These are phyloP conservation scores for Falco novaeseelandiae DNA, from an alignment of 2,797 vertebrate genomes.

Conservation along the genomic window DNA sequence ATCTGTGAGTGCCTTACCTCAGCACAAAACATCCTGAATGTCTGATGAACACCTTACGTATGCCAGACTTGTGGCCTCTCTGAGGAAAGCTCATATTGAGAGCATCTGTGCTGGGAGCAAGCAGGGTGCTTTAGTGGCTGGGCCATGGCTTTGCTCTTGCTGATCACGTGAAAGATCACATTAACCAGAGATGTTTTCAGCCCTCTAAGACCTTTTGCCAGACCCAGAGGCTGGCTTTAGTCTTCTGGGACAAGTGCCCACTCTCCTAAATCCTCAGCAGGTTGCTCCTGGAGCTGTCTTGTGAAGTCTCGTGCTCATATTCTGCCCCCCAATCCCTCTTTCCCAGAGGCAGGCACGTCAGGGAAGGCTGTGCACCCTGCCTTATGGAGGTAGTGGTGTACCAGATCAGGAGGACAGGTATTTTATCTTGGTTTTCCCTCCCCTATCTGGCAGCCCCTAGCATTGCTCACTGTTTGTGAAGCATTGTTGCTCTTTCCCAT, in stretches of 20 bases:
- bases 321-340: neutral
- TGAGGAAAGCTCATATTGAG: neutral
- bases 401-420: neutral
- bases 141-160: neutral
- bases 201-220: neutral
- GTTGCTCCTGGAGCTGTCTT: neutral
- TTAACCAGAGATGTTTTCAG: neutral
- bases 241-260: neutral
- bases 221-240: neutral
- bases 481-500: neutral
- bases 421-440: neutral
- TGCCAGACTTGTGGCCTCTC: neutral
- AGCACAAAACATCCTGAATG: rapidly evolving
- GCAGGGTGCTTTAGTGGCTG: neutral
- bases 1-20: neutral
- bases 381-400: neutral
- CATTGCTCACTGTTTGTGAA: neutral
- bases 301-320: neutral
- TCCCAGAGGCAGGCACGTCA: neutral
- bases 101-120: neutral
- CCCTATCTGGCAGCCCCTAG: neutral
- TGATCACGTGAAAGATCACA: neutral
- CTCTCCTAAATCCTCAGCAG: neutral
- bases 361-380: neutral
- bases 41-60: neutral